Evolutionary conservation across 2,888 invertebrate species (phyloP).

Genomic region (Ectropis crepuscularia): DNA sequence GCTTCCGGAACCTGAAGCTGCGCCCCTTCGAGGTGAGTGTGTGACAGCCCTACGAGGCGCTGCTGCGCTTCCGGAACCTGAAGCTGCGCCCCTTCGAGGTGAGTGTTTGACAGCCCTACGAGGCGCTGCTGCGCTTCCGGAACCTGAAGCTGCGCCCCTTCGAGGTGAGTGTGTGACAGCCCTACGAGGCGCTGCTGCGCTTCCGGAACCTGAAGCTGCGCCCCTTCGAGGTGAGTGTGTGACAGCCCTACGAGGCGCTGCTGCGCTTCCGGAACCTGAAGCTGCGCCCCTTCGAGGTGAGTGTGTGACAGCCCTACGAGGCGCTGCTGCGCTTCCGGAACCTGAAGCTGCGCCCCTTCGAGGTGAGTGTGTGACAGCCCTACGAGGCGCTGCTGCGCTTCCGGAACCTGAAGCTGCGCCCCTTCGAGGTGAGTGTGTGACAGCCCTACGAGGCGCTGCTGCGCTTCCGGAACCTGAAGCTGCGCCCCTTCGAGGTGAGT

Average conservation of each 20-base stretch:
- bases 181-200: constrained; percentile 94
- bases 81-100: constrained; percentile 95
- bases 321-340: constrained; percentile 95
- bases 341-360: constrained; percentile 93
- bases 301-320: constrained; percentile 89
- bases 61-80: constrained; percentile 94
- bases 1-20: constrained; percentile 94
- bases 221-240: constrained; percentile 89
- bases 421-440: constrained; percentile 88
- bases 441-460: constrained; percentile 95
- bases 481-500: constrained; percentile 92
- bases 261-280: constrained; percentile 94
- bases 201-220: constrained; percentile 94
- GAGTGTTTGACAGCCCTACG: constrained; percentile 88
- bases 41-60: constrained; percentile 92
- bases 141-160: constrained; percentile 93
- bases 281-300: constrained; percentile 93
- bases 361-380: constrained; percentile 88
- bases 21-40: constrained; percentile 90
- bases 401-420: constrained; percentile 93
- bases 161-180: constrained; percentile 87
- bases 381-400: constrained; percentile 95
- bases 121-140: constrained; percentile 94
- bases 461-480: constrained; percentile 93
- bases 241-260: constrained; percentile 94